Base-by-base conservation (phyloP, 2,797 vertebrate genomes). In the Momotus momota region DNA sequence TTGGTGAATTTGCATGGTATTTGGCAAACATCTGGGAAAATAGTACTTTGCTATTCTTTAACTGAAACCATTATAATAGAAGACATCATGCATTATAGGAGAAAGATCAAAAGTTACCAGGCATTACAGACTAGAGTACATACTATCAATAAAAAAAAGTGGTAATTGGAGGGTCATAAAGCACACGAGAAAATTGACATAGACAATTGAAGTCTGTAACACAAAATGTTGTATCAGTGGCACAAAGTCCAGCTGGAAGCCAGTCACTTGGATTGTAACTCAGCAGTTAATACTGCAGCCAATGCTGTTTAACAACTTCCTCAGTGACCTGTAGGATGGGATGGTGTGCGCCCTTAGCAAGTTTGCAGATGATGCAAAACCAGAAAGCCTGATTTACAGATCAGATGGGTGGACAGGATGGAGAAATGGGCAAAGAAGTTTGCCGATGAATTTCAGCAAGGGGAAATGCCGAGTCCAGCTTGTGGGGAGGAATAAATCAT, bases 331-430 rank as follows among this genome's bases (percentile, higher is more conserved):
- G 54, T 25, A 48, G 3, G 1, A 49, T 13, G 8, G 19, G 16
- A 66, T 33, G 15, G 16, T 65, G 16, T 17, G 2, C 25, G 33
- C 3, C 10, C 3, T 43, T 1, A 0, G 23, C 9, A 52, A 51
- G 40, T 23, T 67, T 7, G 2, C 17, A 54, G 7, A 12, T 9
- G 31, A 27, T 31, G 27, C 4, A 66, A 77, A 72, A 62, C 6
- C 8, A 35, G n/a, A 10, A 65, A 11, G 4, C 10, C 10, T 31
- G 6, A 33, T 41, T 61, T 49, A 58, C 9, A 46, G 38, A 46
- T 8, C 5, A 29, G 13, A 40, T 62, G 25, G 17, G 14, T 16
- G 19, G 55, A 51, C 16, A 84, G 33, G 3, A 16, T 91, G 23
- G 14, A 60, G 14, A 61, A 61, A 65, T 5, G 5, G 31, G 6